Conservation (phyloP, 2,888 invertebrate species). For the Thysanoteuthis rhombus region DNA sequence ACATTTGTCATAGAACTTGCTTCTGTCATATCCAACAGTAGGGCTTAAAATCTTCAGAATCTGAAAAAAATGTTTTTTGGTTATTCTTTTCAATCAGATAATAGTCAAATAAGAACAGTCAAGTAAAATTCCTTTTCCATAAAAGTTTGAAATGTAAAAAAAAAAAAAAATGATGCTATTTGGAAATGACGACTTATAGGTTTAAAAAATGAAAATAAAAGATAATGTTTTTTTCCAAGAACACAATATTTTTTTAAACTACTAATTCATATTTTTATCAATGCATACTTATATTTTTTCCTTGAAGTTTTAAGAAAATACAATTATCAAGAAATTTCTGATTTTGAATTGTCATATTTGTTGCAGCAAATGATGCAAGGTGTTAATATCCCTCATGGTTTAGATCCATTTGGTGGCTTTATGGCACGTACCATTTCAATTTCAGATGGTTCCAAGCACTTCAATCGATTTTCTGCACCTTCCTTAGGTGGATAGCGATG, state of each 20-base stretch:
- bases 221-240: neutral
- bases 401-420: neutral
- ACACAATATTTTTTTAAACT: neutral
- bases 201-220: neutral
- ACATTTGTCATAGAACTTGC: neutral
- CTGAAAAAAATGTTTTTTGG: neutral
- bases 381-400: neutral
- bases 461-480: neutral
- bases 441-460: conserved; percentile 1
- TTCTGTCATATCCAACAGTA: neutral
- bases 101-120: neutral
- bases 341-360: neutral
- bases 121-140: neutral
- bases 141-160: neutral
- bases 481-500: conserved; percentile 47
- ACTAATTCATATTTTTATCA: neutral
- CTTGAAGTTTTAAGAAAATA: neutral
- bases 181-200: neutral
- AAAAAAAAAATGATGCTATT: neutral
- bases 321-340: neutral
- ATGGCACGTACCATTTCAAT: neutral
- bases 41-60: neutral
- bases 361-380: neutral
- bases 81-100: neutral
- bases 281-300: neutral